A percentile compares a stretch with the other conserved stretches of the same genome.
Evolutionary conservation across 2,888 invertebrate species (phyloP).

Genomic region (Agonopterix alstromeriana): DNA sequence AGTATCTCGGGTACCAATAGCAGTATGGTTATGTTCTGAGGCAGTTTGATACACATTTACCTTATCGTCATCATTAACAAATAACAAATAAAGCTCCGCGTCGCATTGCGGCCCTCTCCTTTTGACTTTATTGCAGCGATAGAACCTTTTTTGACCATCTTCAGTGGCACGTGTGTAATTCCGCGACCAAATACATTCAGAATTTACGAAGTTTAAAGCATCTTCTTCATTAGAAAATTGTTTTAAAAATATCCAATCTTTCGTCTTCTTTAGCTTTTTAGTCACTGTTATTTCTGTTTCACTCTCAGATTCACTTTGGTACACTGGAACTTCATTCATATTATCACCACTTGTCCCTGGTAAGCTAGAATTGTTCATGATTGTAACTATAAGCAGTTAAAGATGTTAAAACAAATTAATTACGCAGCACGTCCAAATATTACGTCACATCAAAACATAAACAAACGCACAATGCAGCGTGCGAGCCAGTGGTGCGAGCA

Average conservation of each 20-base stretch:
- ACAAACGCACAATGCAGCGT: too few relatives aligned
- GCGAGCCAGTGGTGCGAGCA: too few relatives aligned
- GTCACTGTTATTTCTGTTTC: too few relatives aligned
- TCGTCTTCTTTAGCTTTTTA: too few relatives aligned
- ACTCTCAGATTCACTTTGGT: too few relatives aligned
- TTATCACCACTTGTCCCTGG: too few relatives aligned
- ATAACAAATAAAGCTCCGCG: slow-evolving; percentile 11
- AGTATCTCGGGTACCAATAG: slow-evolving; percentile 7
- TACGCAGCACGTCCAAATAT: too few relatives aligned
- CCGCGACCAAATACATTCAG: slow-evolving; percentile 11
- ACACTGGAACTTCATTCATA: too few relatives aligned
- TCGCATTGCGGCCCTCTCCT: slow-evolving; percentile 12
- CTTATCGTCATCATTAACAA: slow-evolving; percentile 8
- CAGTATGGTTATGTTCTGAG: slow-evolving; percentile 9
- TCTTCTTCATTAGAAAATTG: slow-evolving; percentile 8
- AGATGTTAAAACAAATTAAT: too few relatives aligned
- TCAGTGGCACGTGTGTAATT: slow-evolving; percentile 8
- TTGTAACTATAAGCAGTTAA: too few relatives aligned
- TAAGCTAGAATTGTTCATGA: too few relatives aligned
- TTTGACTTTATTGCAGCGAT: slow-evolving; percentile 13
- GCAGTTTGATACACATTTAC: slow-evolving; percentile 10
- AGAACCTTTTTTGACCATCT: slow-evolving; percentile 13
- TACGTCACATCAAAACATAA: too few relatives aligned
- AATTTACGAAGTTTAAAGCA: slow-evolving; percentile 8
- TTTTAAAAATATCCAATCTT: slow-evolving; percentile 10